Base-by-base conservation (phyloP, 2,888 invertebrate species). In the Eurytoma adleriae region DNA sequence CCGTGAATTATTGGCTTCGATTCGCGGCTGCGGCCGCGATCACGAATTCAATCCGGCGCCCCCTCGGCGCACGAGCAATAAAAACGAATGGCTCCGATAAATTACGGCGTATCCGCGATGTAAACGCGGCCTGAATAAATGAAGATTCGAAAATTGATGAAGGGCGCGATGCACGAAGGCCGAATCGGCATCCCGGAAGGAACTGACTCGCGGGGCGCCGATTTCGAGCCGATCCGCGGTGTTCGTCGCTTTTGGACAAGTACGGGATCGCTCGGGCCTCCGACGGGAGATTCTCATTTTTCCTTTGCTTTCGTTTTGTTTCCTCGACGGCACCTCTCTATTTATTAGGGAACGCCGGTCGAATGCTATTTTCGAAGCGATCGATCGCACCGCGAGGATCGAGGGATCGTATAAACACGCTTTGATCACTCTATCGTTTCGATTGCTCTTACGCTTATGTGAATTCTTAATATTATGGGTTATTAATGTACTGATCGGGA, bases 11-110 rank as follows among this genome's bases (percentile, higher is more conserved):
- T 75, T 74, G 74, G 69, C 75, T 79, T 79, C 30, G 61, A 59
- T 68, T 73, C 66, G 20, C n/a, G n/a, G 20, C 27, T 16, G n/a
- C 13, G 40, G 59, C 62, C 64, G 73, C 64, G 73, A 79, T 79
- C 79, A 79, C 79, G 79, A 79, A 79, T 79, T 79, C 79, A 79
- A 79, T 79, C 79, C 79, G 64, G 75, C 40, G 62, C 68, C 52
- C 61, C n/a, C 30, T 27, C 20, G 13, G 10, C 48, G 40, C 14
- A 62, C 14, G 48, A 72, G 72, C 61, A 67, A 66, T 78, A 72
- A 71, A 78, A 72, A 66, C 72, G 68, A 72, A 78, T 67, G 67
- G 57, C 14, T 59, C 40, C 72, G 78, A 78, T 78, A 72, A 78
- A 59, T 78, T 72, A 78, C 52, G 52, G 67, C 59, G 67, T 72